Evolutionary conservation across 2,797 vertebrate genomes (phyloP).

Genomic region (Falco cherrug): DNA sequence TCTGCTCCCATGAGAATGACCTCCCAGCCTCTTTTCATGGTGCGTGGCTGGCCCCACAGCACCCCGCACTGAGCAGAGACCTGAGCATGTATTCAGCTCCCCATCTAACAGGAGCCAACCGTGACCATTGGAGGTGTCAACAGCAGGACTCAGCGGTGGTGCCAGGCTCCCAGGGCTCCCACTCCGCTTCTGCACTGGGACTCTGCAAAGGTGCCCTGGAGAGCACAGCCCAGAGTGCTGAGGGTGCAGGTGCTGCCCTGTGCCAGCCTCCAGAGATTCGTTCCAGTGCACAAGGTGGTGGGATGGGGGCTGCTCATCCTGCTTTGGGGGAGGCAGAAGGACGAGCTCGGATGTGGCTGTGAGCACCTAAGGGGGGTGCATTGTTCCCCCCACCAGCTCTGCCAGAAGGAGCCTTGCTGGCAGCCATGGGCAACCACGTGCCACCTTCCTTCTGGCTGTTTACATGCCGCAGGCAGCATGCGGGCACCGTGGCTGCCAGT

Average conservation of each 20-base stretch:
- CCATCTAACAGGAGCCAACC: background rate
- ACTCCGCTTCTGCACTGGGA: accelerated
- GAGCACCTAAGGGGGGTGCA: background rate
- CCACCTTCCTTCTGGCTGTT: background rate
- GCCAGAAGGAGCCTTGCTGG: background rate
- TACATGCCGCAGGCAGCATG: background rate
- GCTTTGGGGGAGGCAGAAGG: background rate
- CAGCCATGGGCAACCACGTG: background rate
- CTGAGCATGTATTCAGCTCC: background rate
- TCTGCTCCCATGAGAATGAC: background rate
- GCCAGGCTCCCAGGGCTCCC: background rate
- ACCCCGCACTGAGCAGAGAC: background rate
- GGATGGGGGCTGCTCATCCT: background rate
- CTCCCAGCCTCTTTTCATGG: background rate
- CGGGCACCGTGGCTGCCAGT: accelerated
- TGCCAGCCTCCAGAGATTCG: background rate
- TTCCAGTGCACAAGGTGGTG: accelerated
- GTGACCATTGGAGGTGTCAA: background rate
- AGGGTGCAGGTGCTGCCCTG: background rate
- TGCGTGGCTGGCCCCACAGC: background rate
- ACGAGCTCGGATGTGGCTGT: accelerated
- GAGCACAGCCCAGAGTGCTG: background rate
- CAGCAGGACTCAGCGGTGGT: accelerated
- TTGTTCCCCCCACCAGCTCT: background rate
- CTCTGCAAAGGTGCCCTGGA: background rate